These are phyloP conservation scores for Leptinotarsa juncta DNA, from an alignment of 2,888 invertebrate genomes.

Conservation along the genomic window DNA sequence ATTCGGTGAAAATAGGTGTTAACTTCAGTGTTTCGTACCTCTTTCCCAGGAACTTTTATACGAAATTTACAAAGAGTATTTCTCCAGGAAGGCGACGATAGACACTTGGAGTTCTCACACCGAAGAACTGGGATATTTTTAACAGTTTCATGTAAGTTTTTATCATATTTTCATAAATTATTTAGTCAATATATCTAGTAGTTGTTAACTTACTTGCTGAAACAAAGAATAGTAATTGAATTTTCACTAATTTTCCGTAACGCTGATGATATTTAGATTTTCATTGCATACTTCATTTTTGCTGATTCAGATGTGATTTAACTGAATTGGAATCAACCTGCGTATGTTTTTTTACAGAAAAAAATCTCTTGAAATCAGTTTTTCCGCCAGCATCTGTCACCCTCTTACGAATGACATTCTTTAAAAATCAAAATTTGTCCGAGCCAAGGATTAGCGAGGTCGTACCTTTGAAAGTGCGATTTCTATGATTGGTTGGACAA, in stretches of 20 bases:
- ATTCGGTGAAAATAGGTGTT: slow-evolving; percentile 42
- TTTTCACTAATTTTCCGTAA: not conserved
- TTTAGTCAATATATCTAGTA: too few species aligned
- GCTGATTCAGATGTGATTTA: too few species aligned
- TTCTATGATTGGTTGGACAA: too few species aligned
- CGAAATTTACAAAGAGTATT: slow-evolving; percentile 46
- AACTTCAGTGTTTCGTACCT: slow-evolving; percentile 44
- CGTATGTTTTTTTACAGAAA: too few species aligned
- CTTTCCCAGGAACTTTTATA: slow-evolving; percentile 37
- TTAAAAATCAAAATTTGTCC: too few species aligned
- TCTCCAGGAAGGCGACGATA: slow-evolving; percentile 48
- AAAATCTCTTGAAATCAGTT: too few species aligned
- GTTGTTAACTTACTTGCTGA: not conserved
- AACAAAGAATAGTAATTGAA: not conserved
- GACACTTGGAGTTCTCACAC: slow-evolving; percentile 20
- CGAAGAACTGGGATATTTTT: slow-evolving; percentile 40
- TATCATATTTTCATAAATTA: not conserved
- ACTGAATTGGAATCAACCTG: too few species aligned
- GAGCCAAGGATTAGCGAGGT: too few species aligned
- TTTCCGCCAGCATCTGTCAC: too few species aligned
- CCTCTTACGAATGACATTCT: too few species aligned
- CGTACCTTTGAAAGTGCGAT: too few species aligned
- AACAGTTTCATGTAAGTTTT: slow-evolving; percentile 45
- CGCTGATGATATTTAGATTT: not conserved
- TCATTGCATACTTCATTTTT: not conserved